Percentiles rank a stretch among this genome's conserved stretches.
These are phyloP conservation scores for Nautilus pompilius DNA, from an alignment of 1,140 invertebrate genomes.

Conservation along the genomic window DNA sequence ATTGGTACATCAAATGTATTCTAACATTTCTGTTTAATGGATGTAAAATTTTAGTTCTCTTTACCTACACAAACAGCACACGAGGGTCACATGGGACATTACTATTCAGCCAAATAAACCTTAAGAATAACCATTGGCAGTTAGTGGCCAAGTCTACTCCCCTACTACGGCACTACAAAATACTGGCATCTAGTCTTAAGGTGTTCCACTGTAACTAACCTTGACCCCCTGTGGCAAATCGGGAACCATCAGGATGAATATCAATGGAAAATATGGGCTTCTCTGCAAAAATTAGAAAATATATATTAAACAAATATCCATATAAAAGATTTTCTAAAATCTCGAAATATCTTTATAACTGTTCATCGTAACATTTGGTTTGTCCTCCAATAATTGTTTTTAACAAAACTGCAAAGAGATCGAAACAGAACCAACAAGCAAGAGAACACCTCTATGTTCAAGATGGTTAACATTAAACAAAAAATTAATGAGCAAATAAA, in stretches of 20 bases:
- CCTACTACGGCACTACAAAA: too few relatives aligned
- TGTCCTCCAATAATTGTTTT: not conserved
- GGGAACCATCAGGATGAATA: conserved; percentile 87
- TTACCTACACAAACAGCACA: too few relatives aligned
- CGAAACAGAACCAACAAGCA: conserved; percentile 7
- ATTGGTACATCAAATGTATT: too few relatives aligned
- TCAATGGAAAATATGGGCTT: conserved; percentile 96
- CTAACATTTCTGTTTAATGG: too few relatives aligned
- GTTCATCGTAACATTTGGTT: not conserved
- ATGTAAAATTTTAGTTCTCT: too few relatives aligned
- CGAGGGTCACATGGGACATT: too few relatives aligned
- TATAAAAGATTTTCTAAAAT: conserved; percentile 2
- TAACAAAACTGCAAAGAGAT: conserved; percentile 8
- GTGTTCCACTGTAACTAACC: too few relatives aligned
- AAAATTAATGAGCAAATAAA: too few relatives aligned
- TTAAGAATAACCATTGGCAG: too few relatives aligned
- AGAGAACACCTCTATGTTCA: conserved; percentile 9
- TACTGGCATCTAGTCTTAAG: too few relatives aligned
- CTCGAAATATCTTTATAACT: not conserved
- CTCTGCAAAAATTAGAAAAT: conserved; percentile 63
- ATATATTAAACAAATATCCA: conserved; percentile 10
- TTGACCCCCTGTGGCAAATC: conserved; percentile 81
- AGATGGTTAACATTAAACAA: not conserved
- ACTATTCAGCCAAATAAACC: too few relatives aligned
- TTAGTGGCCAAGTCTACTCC: too few relatives aligned